Evolutionary conservation across 2,797 vertebrate genomes (phyloP), one percentile per base, ranked within the genome.

Genomic region (Hirundo rustica): DNA sequence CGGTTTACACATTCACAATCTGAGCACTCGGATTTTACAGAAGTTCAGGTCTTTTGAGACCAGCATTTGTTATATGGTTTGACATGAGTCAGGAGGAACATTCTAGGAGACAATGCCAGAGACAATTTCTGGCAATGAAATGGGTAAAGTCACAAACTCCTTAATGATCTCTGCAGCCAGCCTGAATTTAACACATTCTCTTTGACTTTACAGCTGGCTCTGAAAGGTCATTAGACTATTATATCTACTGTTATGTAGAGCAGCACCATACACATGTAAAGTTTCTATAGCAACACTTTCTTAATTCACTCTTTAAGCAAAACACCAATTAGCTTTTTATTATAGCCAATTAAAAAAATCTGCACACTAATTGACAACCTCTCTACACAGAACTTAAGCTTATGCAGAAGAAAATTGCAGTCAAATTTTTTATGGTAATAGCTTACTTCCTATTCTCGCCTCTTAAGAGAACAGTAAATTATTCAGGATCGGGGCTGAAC

Each of bases 281-380:
- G 94, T 94, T 96, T 83, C 89, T 96, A 96, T 90, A 94, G 92
- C 94, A 94, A 95, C 95, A 96, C 96, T 97, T 97, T 94, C 91
- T 97, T 97, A 97, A 97, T 96, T 97, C 95, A 95, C 95, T 97
- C 97, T 97, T 97, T 96, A 98, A 97, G 97, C 88, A 97, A 98
- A 98, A 97, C 92, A 97, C 67, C 92, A 97, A 97, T 98, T 98
- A 97, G 83, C 78, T 96, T 97, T 95, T 94, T 96, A 98, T 97
- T 98, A 98, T 77, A 97, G 88, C 95, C 95, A 98, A 97, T 97
- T 97, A 94, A 96, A 97, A 96, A 97, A 95, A 96, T 96, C 94
- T 97, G 95, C 95, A 97, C 92, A 68, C 95, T 98, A 98, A 97
- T 97, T 97, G 97, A 95, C 96, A 97, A 96, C 93, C 93, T 97